These are phyloP conservation scores for Cervus canadensis DNA, from an alignment of 2,113 vertebrate genomes.

Conservation along the genomic window DNA sequence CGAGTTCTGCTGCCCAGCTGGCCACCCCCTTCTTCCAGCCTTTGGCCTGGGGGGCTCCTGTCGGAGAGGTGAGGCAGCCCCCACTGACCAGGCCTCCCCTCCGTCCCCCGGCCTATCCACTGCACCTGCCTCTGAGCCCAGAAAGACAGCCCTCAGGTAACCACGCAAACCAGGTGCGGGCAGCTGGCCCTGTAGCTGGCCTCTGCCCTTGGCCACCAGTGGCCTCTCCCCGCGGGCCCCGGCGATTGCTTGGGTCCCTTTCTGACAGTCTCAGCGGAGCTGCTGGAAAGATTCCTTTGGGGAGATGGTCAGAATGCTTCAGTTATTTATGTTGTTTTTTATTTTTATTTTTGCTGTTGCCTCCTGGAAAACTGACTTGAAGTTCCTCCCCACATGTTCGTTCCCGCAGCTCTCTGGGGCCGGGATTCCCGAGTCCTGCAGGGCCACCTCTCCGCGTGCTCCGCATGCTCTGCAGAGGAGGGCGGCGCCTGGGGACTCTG, in stretches of 20 bases:
- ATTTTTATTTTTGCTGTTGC: conserved; percentile 36
- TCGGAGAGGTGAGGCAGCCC: neutral
- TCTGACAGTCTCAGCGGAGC: neutral
- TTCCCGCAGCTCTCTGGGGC: neutral
- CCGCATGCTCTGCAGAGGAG: neutral
- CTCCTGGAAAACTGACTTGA: conserved; percentile 74
- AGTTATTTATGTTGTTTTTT: conserved; percentile 35
- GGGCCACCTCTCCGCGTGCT: neutral
- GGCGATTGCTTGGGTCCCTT: neutral
- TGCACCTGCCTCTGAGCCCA: conserved; percentile 61
- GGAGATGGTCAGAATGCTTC: neutral
- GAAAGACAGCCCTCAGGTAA: conserved; percentile 60
- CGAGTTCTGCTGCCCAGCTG: neutral
- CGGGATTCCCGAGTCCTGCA: neutral
- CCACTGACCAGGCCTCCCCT: neutral
- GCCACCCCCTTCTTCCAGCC: neutral
- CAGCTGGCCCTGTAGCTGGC: neutral
- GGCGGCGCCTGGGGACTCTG: neutral
- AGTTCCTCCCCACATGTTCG: conserved; percentile 41
- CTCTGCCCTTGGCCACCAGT: neutral
- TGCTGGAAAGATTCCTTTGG: neutral
- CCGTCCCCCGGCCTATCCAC: neutral
- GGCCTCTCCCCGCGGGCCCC: neutral
- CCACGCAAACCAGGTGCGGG: conserved; percentile 31
- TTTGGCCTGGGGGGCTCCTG: neutral